A percentile compares a stretch with the other conserved stretches of the same genome.
phyloP scores from a whole-genome alignment of 1,140 invertebrate species.

The Gryon sp. region DNA sequence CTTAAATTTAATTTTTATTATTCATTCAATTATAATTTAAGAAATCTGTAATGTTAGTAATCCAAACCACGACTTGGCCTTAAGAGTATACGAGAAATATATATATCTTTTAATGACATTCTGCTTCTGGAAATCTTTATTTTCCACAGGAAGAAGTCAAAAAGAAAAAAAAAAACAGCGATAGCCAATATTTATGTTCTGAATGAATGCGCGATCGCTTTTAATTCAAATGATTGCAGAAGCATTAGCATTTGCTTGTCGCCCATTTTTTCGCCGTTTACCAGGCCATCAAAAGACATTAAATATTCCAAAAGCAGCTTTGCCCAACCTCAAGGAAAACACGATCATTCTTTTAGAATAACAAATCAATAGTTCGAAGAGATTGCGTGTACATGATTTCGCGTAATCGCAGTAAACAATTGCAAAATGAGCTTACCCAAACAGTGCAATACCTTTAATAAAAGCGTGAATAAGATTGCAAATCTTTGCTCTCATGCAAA shows the following conservation, averaged over 20 bases:
- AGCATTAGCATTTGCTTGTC: conserved; percentile 10
- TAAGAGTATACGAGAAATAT: no score
- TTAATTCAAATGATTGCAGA: conserved; percentile 24
- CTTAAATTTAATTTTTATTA: no score
- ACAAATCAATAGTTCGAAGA: conserved; percentile 24
- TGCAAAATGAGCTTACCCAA: conserved; percentile 3
- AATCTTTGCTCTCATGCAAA: conserved; percentile 8
- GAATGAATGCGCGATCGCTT: not conserved
- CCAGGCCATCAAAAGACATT: not conserved
- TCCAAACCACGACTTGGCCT: no score
- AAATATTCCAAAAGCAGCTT: conserved; percentile 2
- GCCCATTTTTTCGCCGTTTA: not conserved
- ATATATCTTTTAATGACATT: no score
- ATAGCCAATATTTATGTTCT: conserved; percentile 15
- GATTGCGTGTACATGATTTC: conserved; percentile 15
- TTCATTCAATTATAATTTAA: no score
- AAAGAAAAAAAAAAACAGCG: no score
- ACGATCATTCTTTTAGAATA: conserved; percentile 26
- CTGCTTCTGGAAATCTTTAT: conserved; percentile 20
- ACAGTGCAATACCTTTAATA: conserved; percentile 14
- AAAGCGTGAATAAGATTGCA: conserved; percentile 12
- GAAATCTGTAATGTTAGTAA: no score
- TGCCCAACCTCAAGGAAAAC: conserved; percentile 3
- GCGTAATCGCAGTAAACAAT: conserved; percentile 31
- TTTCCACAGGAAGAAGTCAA: no score